phyloP scores from a whole-genome alignment of 2,888 invertebrate species.

The Torymus tubicola region DNA sequence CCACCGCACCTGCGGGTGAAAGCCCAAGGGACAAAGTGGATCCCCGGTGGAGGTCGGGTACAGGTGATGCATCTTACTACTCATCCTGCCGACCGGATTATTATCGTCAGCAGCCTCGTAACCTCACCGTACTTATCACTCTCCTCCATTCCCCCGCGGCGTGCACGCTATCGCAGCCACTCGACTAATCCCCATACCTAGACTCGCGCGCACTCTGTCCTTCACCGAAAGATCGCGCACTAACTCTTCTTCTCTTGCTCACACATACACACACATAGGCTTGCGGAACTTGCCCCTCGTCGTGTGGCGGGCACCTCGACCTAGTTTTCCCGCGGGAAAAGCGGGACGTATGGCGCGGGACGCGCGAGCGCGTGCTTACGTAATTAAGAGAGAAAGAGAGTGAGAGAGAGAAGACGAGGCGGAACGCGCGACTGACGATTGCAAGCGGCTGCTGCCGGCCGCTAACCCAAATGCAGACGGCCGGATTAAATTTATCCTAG shows the following conservation, averaged over 20 bases:
- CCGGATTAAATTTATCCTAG: slow-evolving; percentile 41
- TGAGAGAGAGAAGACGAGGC: not conserved
- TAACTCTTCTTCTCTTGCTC: too few relatives aligned
- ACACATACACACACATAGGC: too few relatives aligned
- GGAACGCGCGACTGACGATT: not conserved
- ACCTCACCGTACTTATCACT: not conserved
- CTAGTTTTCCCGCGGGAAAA: slow-evolving; percentile 4
- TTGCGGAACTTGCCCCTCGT: not conserved
- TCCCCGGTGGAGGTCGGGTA: slow-evolving; percentile 90
- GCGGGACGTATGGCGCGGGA: not conserved
- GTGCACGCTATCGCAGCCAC: too few relatives aligned
- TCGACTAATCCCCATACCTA: too few relatives aligned
- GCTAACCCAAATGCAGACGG: slow-evolving; percentile 65
- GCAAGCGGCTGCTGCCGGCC: slow-evolving; percentile 60
- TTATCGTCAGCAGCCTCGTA: not conserved
- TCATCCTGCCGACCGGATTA: not conserved
- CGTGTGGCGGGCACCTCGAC: not conserved
- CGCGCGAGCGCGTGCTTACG: slow-evolving; percentile 20
- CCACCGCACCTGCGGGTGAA: slow-evolving; percentile 96
- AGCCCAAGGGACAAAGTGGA: slow-evolving; percentile 93
- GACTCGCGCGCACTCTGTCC: too few relatives aligned
- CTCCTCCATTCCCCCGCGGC: slow-evolving; percentile 2
- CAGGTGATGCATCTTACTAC: slow-evolving; percentile 82
- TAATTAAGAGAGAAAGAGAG: slow-evolving; percentile 16
- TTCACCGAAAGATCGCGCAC: too few relatives aligned